Evolutionary conservation across 2,113 vertebrate species (phyloP).

Genomic region (Pelvicachromis taeniatus): DNA sequence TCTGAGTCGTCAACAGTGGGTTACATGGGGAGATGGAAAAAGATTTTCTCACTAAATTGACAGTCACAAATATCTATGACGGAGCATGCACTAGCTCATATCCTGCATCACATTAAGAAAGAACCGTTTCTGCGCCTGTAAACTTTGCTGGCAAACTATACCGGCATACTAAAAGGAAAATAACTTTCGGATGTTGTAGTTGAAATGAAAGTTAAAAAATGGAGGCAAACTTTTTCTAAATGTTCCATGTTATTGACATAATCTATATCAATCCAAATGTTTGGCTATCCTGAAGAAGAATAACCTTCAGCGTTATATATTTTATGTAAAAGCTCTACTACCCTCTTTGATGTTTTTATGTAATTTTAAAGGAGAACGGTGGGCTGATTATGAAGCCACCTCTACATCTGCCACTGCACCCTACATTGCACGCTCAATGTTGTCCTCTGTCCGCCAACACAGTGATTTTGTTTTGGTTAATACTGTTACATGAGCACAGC

Average conservation of each 20-base stretch:
- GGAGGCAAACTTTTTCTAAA: neutral
- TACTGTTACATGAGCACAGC: slow-evolving; percentile 20
- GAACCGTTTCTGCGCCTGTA: neutral
- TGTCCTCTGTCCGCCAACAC: slow-evolving; percentile 25
- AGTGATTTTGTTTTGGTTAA: neutral
- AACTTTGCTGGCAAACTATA: neutral
- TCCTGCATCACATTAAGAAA: neutral
- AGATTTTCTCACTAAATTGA: neutral
- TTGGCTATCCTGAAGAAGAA: neutral
- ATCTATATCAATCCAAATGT: neutral
- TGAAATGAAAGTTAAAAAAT: neutral
- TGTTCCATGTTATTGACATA: neutral
- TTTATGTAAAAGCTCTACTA: neutral
- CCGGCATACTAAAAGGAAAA: neutral
- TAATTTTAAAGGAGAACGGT: neutral
- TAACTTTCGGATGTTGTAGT: neutral
- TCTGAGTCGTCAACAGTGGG: neutral
- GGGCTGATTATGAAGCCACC: slow-evolving; percentile 8
- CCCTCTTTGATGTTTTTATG: neutral
- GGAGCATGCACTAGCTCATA: neutral
- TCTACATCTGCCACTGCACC: slow-evolving; percentile 22
- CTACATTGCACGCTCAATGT: neutral
- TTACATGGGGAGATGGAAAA: neutral
- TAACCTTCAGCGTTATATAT: accelerated
- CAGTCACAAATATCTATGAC: neutral